A percentile compares a stretch with the other conserved stretches of the same genome.
Evolutionary conservation across 92 coral and sea anemone genomes (phyloP).

Genomic region (Isaurus tuberculatus): DNA sequence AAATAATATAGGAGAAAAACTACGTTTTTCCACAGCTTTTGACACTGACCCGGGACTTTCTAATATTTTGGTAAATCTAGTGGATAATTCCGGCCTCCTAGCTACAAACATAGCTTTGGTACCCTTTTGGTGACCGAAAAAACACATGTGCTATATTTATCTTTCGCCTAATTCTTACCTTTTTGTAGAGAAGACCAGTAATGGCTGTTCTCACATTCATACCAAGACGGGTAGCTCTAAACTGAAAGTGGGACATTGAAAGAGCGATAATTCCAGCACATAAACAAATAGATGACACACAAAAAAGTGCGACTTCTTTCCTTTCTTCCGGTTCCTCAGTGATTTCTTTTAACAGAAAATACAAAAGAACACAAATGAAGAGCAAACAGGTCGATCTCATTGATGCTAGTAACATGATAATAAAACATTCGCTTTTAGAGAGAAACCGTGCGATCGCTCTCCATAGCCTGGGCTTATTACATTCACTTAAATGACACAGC

Average conservation of each 20-base stretch:
- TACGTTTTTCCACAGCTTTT: too few species aligned
- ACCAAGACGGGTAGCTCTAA: conserved; percentile 33
- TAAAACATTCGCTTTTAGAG: conserved; percentile 25
- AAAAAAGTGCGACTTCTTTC: neutral
- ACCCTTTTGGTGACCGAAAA: too few species aligned
- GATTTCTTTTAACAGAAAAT: neutral
- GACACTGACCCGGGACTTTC: too few species aligned
- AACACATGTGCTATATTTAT: too few species aligned
- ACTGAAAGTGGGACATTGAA: conserved; percentile 30
- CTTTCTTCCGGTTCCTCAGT: neutral
- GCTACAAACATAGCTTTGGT: too few species aligned
- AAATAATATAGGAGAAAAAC: too few species aligned
- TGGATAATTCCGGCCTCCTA: too few species aligned
- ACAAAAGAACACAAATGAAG: conserved; percentile 14
- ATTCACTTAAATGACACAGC: neutral
- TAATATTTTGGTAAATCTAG: too few species aligned
- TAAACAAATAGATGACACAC: conserved; percentile 26
- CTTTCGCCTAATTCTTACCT: conserved; percentile 1
- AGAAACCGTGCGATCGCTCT: conserved; percentile 11
- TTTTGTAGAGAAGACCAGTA: conserved; percentile 51
- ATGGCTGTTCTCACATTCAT: conserved; percentile 56
- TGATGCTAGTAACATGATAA: conserved; percentile 27
- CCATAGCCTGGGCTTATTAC: conserved; percentile 21
- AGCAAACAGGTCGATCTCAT: conserved; percentile 30
- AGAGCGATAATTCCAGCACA: conserved; percentile 29